Conservation (phyloP, 1,140 invertebrate genomes). For the Cotesia glomerata region DNA sequence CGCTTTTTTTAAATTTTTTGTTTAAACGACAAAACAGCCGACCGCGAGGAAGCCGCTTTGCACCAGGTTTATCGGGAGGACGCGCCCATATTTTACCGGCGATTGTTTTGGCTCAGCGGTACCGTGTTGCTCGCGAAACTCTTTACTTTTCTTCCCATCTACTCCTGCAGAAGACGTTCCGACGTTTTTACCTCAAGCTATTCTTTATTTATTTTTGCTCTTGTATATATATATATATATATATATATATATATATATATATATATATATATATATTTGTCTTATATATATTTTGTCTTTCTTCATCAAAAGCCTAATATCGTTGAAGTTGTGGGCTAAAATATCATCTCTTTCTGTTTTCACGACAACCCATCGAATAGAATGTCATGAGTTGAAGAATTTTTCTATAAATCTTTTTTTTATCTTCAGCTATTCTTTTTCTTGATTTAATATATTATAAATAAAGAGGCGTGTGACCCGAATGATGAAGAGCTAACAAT, state of each 20-base stretch:
- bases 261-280: not conserved
- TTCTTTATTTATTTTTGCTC: not conserved
- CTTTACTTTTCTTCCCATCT: not conserved
- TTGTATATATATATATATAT: not conserved
- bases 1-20: constrained; percentile 43
- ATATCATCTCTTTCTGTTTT: no score
- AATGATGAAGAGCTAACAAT: no score
- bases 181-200: constrained; percentile 15
- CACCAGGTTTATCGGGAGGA: constrained; percentile 53
- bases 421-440: no score
- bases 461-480: no score
- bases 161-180: constrained; percentile 28
- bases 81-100: constrained; percentile 44
- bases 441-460: no score
- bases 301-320: not conserved
- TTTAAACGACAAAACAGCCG: constrained; percentile 42
- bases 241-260: not conserved
- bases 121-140: constrained; percentile 23
- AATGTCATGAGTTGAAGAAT: no score
- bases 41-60: constrained; percentile 45
- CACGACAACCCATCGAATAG: no score
- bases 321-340: no score
- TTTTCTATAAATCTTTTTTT: no score
- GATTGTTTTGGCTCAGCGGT: constrained; percentile 35
- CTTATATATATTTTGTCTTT: not conserved